Base-by-base conservation (phyloP, 2,888 invertebrate genomes). In the Polydrusus cervinus region DNA sequence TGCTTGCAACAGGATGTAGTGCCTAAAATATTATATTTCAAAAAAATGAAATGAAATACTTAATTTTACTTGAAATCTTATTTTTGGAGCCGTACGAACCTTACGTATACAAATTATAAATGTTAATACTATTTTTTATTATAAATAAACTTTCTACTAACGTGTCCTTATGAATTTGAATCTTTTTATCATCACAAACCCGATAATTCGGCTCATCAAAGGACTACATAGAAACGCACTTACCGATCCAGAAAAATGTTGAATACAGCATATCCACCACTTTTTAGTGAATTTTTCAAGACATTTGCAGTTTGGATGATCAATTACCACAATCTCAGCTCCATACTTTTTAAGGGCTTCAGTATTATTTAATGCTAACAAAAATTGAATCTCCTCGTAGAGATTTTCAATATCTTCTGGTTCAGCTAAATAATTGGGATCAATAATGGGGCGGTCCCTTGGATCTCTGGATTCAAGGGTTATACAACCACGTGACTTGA, bases 251-350 rank as follows among this genome's bases (percentile, higher is more conserved):
- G n/a, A 20, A 1, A 51, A 40, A 14, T 71, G 43, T 53, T 34
- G 51, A 20, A 71, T 43, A 16, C 18, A 47, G 47, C 71, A 71
- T 45, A 20, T 45, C 71, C 71, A 71, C 71, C 71, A 55, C 1
- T 55, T 34, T 47, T 65, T 57, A 2, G 64, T 30, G 13, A 53
- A n/a, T 30, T 65, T 55, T 43, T 55, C 8, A 13, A 49, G 25
- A n/a, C 20, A 6, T 16, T 53, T n/a, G 55, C 71, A 71, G 9
- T 40, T 20, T 16, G 71, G 71, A 45, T 57, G 45, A n/a, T 71
- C 71, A 8, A 65, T 30, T 8, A 65, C 14, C 18, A 55, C 8
- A 1, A 71, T 40, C 6, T 53, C 14, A 6, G 34, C 20, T 9
- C 65, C 57, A 45, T 5, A 30, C 16, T 55, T 3, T 43, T 16